Evolutionary conservation across 2,797 vertebrate genomes (phyloP), one percentile per base, ranked within the genome.

Genomic region (Liparis tanakae): DNA sequence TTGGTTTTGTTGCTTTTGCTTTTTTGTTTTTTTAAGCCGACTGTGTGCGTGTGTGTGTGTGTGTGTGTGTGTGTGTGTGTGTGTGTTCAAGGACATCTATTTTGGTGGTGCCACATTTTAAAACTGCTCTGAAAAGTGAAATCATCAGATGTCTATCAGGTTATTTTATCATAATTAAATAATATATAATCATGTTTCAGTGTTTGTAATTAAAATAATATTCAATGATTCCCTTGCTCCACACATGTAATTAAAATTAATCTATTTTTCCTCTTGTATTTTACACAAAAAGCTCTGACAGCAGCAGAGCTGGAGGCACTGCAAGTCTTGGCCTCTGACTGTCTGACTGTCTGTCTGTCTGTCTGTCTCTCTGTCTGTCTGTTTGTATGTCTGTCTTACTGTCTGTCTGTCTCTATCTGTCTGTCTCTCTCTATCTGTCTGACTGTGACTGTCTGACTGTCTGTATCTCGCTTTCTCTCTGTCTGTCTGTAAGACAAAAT

Each of bases 1-100:
- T 80, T 78, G 83, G 66, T 77, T 83, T 78, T 70, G 41, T 64
- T 65, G 34, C 57, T 58, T 82, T 59, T 72, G 43, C 22, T n/a
- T 51, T 51, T 51, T 53, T 51, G 7, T n/a, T 65, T 79, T 82
- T 74, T 50, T 44, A 82, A 85, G 76, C 64, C 74, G 61, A 39
- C 70, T 74, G 72, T 68, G n/a, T 50, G 56, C 33, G 65, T 78
- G 80, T 80, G 71, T 64, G 61, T 76, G 66, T 50, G 46, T 74
- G 75, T 75, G 69, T 68, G 17, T 46, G 56, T 36, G 54, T 58
- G 54, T 71, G 65, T 76, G 76, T 76, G 59, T 76, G 64, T 53
- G 53, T 76, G 75, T 33, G 30, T 39, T 10, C 8, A 17, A 13
- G 51, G 81, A 71, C 62, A 69, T 81, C 60, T 70, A 82, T 85